These are phyloP conservation scores for Gambelia wislizenii DNA, from an alignment of 2,797 vertebrate species.

Conservation along the genomic window DNA sequence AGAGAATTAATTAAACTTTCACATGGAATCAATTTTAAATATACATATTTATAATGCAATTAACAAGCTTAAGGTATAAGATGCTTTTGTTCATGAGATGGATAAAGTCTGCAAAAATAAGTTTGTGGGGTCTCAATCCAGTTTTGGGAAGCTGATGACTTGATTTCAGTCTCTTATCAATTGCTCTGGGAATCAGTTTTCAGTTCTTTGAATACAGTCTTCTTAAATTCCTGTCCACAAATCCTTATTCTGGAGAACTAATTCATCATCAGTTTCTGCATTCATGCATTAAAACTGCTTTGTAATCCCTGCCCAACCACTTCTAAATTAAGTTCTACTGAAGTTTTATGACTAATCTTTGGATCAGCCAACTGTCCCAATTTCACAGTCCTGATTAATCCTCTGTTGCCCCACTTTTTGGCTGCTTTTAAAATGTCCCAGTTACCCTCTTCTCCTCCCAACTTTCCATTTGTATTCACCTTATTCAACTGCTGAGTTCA, in stretches of 20 bases:
- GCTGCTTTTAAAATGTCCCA: too few species aligned
- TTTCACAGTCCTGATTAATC: too few species aligned
- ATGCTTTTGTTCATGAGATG: constrained; percentile 22
- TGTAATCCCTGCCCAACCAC: not conserved
- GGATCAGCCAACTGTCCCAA: not conserved
- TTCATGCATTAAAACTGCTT: not conserved
- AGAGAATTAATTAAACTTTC: constrained; percentile 53
- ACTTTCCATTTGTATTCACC: too few species aligned
- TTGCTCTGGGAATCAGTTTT: not conserved
- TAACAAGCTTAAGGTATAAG: not conserved
- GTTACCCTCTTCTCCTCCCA: too few species aligned
- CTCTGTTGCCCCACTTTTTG: too few species aligned
- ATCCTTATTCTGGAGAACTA: not conserved
- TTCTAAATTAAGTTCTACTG: not conserved
- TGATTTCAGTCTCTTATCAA: not conserved
- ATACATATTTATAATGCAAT: constrained; percentile 44
- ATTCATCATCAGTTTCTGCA: not conserved
- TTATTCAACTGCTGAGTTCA: too few species aligned
- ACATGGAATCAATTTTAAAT: constrained; percentile 16
- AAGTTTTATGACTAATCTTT: not conserved
- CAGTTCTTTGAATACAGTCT: not conserved
- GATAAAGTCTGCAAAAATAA: not conserved
- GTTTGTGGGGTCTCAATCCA: not conserved
- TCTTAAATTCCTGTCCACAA: not conserved
- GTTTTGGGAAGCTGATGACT: constrained; percentile 6